Percentiles rank a stretch among this genome's conserved stretches.
phyloP scores from a whole-genome alignment of 2,797 vertebrate genomes.

The Anas bernieri region DNA sequence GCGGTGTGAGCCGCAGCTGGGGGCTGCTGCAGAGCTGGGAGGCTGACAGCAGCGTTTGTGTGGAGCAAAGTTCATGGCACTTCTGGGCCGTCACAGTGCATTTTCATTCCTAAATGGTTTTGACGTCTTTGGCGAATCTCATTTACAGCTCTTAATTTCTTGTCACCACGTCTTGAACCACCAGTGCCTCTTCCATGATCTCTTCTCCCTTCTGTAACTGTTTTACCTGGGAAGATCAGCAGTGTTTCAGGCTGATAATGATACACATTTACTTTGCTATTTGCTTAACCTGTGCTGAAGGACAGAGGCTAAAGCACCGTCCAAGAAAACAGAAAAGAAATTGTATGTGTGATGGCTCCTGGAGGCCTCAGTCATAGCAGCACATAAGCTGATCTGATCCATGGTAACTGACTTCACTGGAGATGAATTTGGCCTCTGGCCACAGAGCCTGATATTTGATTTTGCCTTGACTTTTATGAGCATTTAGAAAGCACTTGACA shows the following conservation, averaged over 20 bases:
- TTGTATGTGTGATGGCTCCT: neutral
- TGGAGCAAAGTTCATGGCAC: neutral
- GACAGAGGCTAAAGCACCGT: neutral
- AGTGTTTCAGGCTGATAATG: neutral
- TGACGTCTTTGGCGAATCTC: neutral
- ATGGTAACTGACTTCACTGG: neutral
- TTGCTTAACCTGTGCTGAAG: neutral
- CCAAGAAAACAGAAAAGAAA: neutral
- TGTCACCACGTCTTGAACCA: neutral
- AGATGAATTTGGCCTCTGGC: neutral
- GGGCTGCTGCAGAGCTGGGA: neutral
- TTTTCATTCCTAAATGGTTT: neutral
- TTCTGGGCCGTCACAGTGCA: neutral
- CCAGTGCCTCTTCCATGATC: neutral
- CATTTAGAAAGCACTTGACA: neutral
- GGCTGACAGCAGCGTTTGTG: neutral
- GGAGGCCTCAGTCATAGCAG: neutral
- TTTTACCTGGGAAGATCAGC: neutral
- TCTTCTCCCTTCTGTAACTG: neutral
- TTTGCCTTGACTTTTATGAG: neutral
- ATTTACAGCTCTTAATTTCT: neutral
- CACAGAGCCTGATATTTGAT: accelerated
- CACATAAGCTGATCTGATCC: accelerated
- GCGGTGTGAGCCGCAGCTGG: too few species aligned
- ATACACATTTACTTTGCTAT: neutral